phyloP scores from a whole-genome alignment of 2,888 invertebrate genomes.

The Abscondita cerata region DNA sequence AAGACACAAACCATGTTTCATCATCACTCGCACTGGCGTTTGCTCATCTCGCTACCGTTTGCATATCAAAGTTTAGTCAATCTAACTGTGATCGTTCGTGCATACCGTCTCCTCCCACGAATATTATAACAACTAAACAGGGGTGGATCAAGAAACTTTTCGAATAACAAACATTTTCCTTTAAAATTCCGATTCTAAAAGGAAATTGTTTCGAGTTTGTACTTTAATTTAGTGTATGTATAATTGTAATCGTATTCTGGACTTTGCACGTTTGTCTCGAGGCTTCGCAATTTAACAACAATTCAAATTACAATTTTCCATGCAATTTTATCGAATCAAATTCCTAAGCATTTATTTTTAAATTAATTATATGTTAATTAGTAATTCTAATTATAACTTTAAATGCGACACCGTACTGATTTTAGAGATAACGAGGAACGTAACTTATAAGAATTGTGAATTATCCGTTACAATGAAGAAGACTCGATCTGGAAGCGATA shows the following conservation, averaged over 20 bases:
- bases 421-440: constrained; percentile 25
- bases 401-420: constrained; percentile 28
- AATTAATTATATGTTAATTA: constrained; percentile 13
- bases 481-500: constrained; percentile 42
- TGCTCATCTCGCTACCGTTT: constrained; percentile 42
- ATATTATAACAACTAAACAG: constrained; percentile 40
- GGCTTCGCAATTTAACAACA: not conserved
- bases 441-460: constrained; percentile 38
- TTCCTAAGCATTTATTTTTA: too few relatives aligned
- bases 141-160: constrained; percentile 19
- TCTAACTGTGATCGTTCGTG: constrained; percentile 41
- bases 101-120: constrained; percentile 40
- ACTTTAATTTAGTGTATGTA: constrained; percentile 10
- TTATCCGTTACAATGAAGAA: constrained; percentile 41
- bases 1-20: constrained; percentile 59
- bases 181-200: constrained; percentile 14
- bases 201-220: constrained; percentile 15
- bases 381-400: constrained; percentile 23
- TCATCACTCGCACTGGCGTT: constrained; percentile 49
- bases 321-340: too few relatives aligned
- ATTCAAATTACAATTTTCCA: not conserved
- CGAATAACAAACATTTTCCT: constrained; percentile 17
- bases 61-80: constrained; percentile 42
- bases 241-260: constrained; percentile 6
- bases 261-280: constrained; percentile 1